These are phyloP conservation scores for Eristalis pertinax DNA, from an alignment of 2,888 invertebrate species.

Conservation along the genomic window DNA sequence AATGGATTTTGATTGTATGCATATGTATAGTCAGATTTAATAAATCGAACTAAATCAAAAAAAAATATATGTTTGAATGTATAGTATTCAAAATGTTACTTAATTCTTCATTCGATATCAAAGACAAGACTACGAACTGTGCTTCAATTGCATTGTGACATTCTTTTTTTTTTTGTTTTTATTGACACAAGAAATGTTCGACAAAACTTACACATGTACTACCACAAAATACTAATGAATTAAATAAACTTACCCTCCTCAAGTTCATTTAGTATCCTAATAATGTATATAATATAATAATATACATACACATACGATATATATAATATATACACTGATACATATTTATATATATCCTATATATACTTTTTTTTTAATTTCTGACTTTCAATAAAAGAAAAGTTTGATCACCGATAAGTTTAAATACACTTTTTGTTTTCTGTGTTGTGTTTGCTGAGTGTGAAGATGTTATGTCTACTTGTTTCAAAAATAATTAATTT, in stretches of 20 bases:
- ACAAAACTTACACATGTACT: conserved; percentile 63
- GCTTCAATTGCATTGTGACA: conserved; percentile 52
- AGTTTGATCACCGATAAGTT: conserved; percentile 70
- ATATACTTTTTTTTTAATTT: conserved; percentile 46
- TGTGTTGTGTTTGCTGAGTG: conserved; percentile 53
- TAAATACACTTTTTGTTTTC: conserved; percentile 2
- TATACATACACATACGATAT: conserved; percentile 31
- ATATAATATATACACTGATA: conserved; percentile 26
- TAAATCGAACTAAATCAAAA: background rate
- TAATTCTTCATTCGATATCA: conserved; percentile 15
- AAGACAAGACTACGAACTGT: conserved; percentile 58
- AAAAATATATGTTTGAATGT: background rate
- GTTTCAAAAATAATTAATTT: conserved; percentile 29
- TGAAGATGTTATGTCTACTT: conserved; percentile 56
- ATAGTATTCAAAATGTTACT: conserved; percentile 10
- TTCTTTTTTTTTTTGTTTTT: conserved; percentile 38
- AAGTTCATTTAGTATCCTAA: conserved; percentile 57
- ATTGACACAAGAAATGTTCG: conserved; percentile 41
- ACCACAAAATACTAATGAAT: conserved; percentile 56
- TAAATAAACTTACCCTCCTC: conserved; percentile 57
- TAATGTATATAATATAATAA: conserved; percentile 23
- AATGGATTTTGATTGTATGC: background rate
- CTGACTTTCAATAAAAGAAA: conserved; percentile 47
- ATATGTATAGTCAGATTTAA: background rate
- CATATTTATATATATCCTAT: conserved; percentile 42